These are phyloP conservation scores for Falco cherrug DNA, from an alignment of 2,797 vertebrate species.

Conservation along the genomic window DNA sequence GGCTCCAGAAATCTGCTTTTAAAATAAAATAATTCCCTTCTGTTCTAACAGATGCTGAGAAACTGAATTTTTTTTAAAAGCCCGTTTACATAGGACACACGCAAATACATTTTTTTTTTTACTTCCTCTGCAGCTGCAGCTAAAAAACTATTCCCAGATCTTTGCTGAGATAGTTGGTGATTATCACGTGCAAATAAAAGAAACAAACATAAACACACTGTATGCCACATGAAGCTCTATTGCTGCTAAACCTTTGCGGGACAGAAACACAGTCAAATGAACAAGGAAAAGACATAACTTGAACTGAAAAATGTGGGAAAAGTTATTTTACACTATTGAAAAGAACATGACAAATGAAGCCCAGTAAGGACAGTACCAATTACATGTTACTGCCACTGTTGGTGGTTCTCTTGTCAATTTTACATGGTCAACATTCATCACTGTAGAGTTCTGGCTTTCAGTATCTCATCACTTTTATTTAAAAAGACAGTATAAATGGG, in stretches of 20 bases:
- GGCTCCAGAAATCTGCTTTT: conserved; percentile 7
- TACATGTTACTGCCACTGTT: not conserved
- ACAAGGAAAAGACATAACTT: not conserved
- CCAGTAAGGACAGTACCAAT: not conserved
- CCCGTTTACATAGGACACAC: conserved; percentile 9
- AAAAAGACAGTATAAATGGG: not conserved
- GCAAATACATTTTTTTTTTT: conserved; percentile 32
- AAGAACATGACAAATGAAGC: not conserved
- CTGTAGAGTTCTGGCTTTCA: not conserved
- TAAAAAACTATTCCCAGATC: conserved; percentile 57
- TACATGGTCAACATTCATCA: not conserved
- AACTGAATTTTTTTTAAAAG: conserved; percentile 18
- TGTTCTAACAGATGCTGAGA: conserved; percentile 34
- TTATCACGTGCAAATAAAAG: conserved; percentile 39
- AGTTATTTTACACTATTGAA: not conserved
- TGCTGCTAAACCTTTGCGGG: not conserved
- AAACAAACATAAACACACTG: conserved; percentile 50
- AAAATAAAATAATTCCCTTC: conserved; percentile 30
- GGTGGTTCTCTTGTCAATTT: not conserved
- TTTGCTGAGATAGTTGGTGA: conserved; percentile 49
- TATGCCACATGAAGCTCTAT: conserved; percentile 8
- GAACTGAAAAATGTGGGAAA: not conserved
- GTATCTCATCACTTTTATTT: not conserved
- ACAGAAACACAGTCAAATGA: not conserved
- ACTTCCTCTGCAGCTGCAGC: conserved; percentile 63